A percentile compares a stretch with the other conserved stretches of the same genome.
These are phyloP conservation scores for Gallinago stenura DNA, from an alignment of 2,797 vertebrate species.

Conservation along the genomic window DNA sequence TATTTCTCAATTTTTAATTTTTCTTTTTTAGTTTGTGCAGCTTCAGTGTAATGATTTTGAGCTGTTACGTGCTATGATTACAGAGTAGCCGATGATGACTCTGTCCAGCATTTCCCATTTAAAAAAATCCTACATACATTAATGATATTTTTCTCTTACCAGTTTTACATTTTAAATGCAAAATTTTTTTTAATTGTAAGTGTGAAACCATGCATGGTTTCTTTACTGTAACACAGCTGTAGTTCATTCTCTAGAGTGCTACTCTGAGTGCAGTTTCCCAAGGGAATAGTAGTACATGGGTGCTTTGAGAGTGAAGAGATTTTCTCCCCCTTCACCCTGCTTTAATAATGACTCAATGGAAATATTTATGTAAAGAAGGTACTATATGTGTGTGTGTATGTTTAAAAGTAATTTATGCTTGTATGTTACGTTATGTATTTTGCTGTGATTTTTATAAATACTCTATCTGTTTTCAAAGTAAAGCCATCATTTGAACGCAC, in stretches of 20 bases:
- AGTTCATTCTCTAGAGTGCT: not conserved
- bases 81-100: not conserved
- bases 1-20: not conserved
- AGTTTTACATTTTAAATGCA: constrained; percentile 1
- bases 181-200: not conserved
- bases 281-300: not conserved
- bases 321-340: too few relatives aligned
- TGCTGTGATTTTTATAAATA: not conserved
- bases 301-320: not conserved
- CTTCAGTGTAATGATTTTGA: not conserved
- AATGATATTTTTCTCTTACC: not conserved
- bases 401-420: not conserved
- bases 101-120: not conserved
- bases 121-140: not conserved
- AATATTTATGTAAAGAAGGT: not conserved
- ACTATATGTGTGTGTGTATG: not conserved
- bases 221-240: not conserved
- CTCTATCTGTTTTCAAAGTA: not conserved
- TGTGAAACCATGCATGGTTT: not conserved
- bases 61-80: not conserved
- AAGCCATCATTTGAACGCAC: not conserved
- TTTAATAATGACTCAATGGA: not conserved
- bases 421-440: not conserved
- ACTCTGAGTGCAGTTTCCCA: not conserved
- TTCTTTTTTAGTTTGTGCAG: not conserved